phyloP scores from a whole-genome alignment of 2,888 invertebrate genomes.

The Dolichomitus sp. region DNA sequence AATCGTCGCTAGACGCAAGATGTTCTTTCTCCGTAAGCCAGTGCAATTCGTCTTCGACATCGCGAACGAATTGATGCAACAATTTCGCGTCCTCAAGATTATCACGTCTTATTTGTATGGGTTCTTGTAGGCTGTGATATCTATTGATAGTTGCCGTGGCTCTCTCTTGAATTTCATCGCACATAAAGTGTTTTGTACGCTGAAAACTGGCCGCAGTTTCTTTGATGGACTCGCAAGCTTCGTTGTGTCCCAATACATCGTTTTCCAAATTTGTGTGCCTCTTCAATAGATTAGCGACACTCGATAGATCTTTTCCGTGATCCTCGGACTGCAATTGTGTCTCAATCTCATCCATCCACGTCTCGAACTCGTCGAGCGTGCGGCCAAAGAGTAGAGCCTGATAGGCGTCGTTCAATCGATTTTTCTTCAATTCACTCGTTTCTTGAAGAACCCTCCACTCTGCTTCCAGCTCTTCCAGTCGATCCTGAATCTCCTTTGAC shows the following conservation, averaged over 20 bases:
- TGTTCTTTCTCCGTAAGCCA: slow-evolving; percentile 95
- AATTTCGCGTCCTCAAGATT: slow-evolving; percentile 96
- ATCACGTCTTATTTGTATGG: slow-evolving; percentile 96
- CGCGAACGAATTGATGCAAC: slow-evolving; percentile 95
- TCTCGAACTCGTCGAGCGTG: slow-evolving; percentile 96
- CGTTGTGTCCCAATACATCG: slow-evolving; percentile 94
- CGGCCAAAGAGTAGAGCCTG: slow-evolving; percentile 96
- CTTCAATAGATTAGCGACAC: slow-evolving; percentile 94
- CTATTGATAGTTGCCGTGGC: slow-evolving; percentile 91
- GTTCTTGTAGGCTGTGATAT: slow-evolving; percentile 94
- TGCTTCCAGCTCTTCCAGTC: slow-evolving; percentile 94
- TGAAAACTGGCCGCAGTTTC: slow-evolving; percentile 93
- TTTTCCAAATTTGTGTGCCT: slow-evolving; percentile 94
- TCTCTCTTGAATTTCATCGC: slow-evolving; percentile 93
- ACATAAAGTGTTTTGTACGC: slow-evolving; percentile 95
- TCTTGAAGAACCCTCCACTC: slow-evolving; percentile 96
- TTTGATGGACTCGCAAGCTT: slow-evolving; percentile 93
- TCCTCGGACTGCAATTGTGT: slow-evolving; percentile 91
- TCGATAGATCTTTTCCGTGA: slow-evolving; percentile 95
- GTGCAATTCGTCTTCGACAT: slow-evolving; percentile 96
- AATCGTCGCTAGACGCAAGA: slow-evolving; percentile 90
- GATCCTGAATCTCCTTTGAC: slow-evolving; percentile 93
- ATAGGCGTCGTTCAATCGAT: slow-evolving; percentile 95
- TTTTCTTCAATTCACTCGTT: slow-evolving; percentile 93
- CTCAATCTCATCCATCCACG: slow-evolving; percentile 97